Base-by-base conservation (phyloP, 2,797 vertebrate genomes). In the Ambastaia sidthimunki region DNA sequence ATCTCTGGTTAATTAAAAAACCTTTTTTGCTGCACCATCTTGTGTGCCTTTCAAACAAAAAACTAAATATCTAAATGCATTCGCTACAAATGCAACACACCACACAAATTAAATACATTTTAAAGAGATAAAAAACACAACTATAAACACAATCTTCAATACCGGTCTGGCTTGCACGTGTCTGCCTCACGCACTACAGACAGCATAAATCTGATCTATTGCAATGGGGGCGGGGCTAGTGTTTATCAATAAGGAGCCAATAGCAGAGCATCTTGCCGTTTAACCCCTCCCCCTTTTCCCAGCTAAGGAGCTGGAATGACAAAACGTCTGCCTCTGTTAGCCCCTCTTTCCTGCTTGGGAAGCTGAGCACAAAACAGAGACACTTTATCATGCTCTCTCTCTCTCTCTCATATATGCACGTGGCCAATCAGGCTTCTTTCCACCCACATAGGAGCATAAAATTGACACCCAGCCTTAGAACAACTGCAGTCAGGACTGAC, bases 381-480 rank as follows among this genome's bases (percentile, higher is more conserved):
- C 52, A 31, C 31, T 73, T 82, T 82, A 76, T 73, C 65, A 52
- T 16, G 71, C n/a, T 37, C 34, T 21, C 34, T 34, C 15, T 59
- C 57, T 59, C 71, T 70, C 48, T 71, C 52, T 80, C 66, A 66
- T 62, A 76, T 52, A n/a, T 3, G 55, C 80, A 85, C 78, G 70
- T 85, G 84, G 71, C 80, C 34, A 66, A 77, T 81, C 82, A 78
- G 44, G 80, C 62, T 81, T 69, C 74, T 67, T 68, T 67, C 82
- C 74, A 52, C 82, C 71, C 84, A 82, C 81, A 78, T 37, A 41
- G 25, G 55, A 70, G 67, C 71, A 54, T 47, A 52, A 44, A 77
- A 68, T 28, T 59, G 81, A 81, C 70, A 73, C 68, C 71, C 37
- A 71, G 31, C 67, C 59, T 28, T 50, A 72, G 44, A 75, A 80